These are phyloP conservation scores for Halcyon leucocephala DNA, from an alignment of 2,797 vertebrate species.

Conservation along the genomic window DNA sequence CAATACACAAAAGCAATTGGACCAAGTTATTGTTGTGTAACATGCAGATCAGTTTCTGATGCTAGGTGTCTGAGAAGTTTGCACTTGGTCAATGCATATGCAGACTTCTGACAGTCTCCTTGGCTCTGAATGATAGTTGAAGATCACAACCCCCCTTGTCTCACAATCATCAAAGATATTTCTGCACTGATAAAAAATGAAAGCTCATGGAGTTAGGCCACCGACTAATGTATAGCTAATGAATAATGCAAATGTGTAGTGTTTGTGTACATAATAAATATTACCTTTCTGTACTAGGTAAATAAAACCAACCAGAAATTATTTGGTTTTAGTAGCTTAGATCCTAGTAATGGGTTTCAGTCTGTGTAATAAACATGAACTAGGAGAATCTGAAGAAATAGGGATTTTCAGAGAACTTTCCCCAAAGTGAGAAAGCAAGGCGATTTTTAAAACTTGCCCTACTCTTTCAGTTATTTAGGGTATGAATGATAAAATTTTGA, in stretches of 20 bases:
- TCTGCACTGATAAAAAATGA: background rate
- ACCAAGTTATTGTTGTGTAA: background rate
- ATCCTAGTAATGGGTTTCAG: background rate
- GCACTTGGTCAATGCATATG: rapidly evolving
- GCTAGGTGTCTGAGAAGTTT: background rate
- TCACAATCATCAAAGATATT: background rate
- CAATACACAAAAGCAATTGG: background rate
- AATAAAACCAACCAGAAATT: background rate
- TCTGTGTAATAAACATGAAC: background rate
- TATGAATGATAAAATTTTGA: background rate
- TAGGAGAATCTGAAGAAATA: background rate
- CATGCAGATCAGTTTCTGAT: background rate
- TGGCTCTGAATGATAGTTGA: background rate
- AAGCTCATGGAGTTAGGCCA: background rate
- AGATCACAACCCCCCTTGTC: background rate
- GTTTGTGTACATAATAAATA: background rate
- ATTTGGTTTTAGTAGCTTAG: background rate
- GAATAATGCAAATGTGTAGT: background rate
- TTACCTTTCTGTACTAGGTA: background rate
- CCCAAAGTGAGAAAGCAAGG: background rate
- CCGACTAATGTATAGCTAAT: background rate
- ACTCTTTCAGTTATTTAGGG: background rate
- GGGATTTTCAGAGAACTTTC: background rate
- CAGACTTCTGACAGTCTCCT: background rate
- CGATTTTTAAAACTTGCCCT: background rate